These are phyloP conservation scores for Hybos culiciformis DNA, from an alignment of 2,888 invertebrate genomes.

Conservation along the genomic window DNA sequence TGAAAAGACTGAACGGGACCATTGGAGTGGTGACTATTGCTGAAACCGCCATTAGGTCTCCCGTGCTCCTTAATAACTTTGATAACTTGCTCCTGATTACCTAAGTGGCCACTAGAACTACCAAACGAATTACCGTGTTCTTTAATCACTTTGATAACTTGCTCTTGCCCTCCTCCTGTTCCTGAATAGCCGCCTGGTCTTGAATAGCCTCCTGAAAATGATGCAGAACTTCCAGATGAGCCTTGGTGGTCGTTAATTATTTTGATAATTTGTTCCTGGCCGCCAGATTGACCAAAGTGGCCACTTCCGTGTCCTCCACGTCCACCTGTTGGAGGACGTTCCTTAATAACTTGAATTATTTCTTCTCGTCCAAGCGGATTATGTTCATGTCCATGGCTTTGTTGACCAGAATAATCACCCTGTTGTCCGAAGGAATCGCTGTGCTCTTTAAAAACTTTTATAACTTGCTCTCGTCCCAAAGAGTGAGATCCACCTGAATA, in stretches of 20 bases:
- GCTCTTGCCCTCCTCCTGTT: neutral
- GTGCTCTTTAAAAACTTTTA: neutral
- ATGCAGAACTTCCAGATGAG: neutral
- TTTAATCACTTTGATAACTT: neutral
- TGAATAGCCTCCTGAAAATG: neutral
- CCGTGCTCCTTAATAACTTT: neutral
- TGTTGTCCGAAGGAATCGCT: neutral
- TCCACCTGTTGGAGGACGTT: neutral
- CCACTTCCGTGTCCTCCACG: too few relatives aligned
- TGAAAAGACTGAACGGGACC: neutral
- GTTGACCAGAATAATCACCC: neutral
- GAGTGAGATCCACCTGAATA: neutral
- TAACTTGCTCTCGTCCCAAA: neutral
- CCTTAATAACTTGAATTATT: neutral
- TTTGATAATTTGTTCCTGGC: too few relatives aligned
- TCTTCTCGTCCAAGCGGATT: neutral
- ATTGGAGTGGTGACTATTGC: neutral
- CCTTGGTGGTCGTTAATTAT: neutral
- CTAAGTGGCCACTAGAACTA: neutral
- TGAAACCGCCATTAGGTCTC: neutral
- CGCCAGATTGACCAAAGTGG: too few relatives aligned
- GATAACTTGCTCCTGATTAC: neutral
- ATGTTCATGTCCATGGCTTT: neutral
- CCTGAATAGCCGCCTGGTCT: too few relatives aligned
- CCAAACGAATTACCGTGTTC: neutral